Conservation (phyloP, 2,113 vertebrate species). For the Lagopus muta region DNA sequence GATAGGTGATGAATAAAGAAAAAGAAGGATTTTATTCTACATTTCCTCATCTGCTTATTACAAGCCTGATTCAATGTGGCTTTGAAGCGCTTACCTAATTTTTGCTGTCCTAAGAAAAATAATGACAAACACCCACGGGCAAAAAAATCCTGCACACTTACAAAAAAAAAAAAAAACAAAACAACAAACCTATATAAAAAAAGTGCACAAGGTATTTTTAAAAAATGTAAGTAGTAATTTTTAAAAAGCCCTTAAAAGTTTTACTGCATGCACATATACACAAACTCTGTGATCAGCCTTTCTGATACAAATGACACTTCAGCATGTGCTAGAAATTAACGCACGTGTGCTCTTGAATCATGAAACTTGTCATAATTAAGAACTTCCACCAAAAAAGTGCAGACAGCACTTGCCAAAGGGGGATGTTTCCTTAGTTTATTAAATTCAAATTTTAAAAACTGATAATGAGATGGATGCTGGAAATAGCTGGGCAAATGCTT, state of each 20-base stretch:
- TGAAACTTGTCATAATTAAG: neutral
- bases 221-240: neutral
- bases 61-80: neutral
- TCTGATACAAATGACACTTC: neutral
- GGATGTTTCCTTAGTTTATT: neutral
- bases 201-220: neutral
- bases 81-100: neutral
- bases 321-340: neutral
- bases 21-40: neutral
- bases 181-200: accelerated
- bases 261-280: neutral
- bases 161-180: neutral
- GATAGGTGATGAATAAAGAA: neutral
- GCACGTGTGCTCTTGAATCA: neutral
- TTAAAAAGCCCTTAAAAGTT: neutral
- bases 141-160: neutral
- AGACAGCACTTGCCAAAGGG: neutral
- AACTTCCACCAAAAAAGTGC: neutral
- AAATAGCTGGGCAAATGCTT: neutral
- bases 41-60: neutral
- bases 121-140: neutral
- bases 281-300: neutral
- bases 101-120: neutral
- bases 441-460: neutral
- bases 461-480: accelerated